Evolutionary conservation across 2,888 invertebrate genomes (phyloP), one percentile per base, ranked within the genome.

Genomic region (Synergus umbraculus): DNA sequence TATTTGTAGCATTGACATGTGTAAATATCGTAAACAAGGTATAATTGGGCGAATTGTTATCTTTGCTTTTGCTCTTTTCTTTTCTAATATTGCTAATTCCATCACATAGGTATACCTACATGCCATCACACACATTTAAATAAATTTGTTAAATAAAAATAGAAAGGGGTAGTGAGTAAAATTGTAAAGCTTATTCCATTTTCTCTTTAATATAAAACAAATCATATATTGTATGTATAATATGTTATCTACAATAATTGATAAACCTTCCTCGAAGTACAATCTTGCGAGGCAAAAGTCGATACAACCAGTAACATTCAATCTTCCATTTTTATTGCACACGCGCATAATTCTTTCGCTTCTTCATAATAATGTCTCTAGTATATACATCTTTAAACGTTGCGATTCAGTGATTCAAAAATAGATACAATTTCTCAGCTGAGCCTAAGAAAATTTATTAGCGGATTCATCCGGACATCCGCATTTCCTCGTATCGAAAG

Each of bases 241-340:
- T 80, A 83, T 88, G 85, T 87, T 91, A 90, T 90, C 84, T 90
- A 91, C 91, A 91, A 90, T 90, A 90, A 90, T 90, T 89, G 88
- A 22, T 22, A 90, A 90, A 90, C 88, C 88, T 88, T 86, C 86
- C 85, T 86, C 85, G 85, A 88, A 88, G 85, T 84, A 87, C 29
- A 73, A 88, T 84, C 84, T 85, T 84, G 82, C 78, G 86, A 88
- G 88, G 86, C 84, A 81, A 78, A 83, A 80, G 79, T 81, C 81
- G 79, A 79, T 69, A 77, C 22, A 73, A 29, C 46, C 29, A 49
- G 29, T 73, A 37, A 37, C 9, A 10, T 73, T 67, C 5, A n/a
- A 46, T 18, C 22, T 29, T 86, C 86, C 46, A 73, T 49, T 49
- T 15, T 86, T 87, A 88, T 88, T 86, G 87, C 88, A 88, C 86